Base-by-base conservation (phyloP, 1,140 invertebrate genomes). In the Polypedilum vanderplanki region DNA sequence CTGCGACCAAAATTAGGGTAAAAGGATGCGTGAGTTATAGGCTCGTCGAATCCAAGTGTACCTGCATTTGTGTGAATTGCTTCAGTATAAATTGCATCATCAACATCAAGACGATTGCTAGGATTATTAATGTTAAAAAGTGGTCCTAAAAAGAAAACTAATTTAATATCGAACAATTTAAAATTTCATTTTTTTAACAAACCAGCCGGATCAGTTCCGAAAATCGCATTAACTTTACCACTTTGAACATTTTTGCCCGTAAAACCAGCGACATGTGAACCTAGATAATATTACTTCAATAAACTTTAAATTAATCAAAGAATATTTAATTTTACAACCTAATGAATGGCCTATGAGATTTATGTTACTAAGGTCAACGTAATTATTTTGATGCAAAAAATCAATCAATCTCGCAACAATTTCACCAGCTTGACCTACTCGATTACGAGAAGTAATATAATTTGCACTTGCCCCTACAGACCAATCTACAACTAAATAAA, bases 401-500 rank as follows among this genome's bases (percentile, higher is more conserved):
- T 84, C 79, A 67, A 83, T 77, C 78, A 85, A 78, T 9, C 15
- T n/a, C 17, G 80, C 79, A 0, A 85, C 80, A 46, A 80, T 77
- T 67, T 78, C 78, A 73, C 80, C 81, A 22, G 83, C 79, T 17
- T 74, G 75, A 12, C 74, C n/a, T 0, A 84, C 82, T 75, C 80
- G 78, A 65, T 77, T 33, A 0, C 79, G 77, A 0, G 87, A 85
- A 22, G 84, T 81, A 7, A 83, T 77, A 22, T 87, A 86, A 64
- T 86, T 86, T 57, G 83, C 83, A 67, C 80, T 80, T 7, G 88
- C 87, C 7, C 86, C 81, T 3, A 82, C 78, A 9, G 82, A 85
- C 90, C 90, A 91, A 76, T 91, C 88, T 0, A 91, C 83, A 22
- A 85, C 81, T 76, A 92, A 87, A 1, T 90, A 81, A 77, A 89